Percentiles rank a stretch among this genome's conserved stretches.
These are phyloP conservation scores for Damaliscus lunatus DNA, from an alignment of 2,113 vertebrate genomes.

Conservation along the genomic window DNA sequence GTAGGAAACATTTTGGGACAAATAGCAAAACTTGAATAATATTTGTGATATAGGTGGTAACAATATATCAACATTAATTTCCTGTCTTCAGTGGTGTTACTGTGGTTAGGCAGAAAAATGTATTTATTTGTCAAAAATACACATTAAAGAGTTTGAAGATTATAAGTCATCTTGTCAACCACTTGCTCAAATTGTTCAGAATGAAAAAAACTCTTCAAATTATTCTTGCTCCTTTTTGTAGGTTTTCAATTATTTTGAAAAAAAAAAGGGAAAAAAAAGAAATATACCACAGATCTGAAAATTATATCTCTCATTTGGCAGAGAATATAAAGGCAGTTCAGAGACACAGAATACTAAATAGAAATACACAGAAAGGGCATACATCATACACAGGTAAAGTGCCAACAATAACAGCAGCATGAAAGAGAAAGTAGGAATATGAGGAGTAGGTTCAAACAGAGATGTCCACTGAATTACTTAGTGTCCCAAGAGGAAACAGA, in stretches of 20 bases:
- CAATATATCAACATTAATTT: not conserved
- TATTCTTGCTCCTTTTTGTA: not conserved
- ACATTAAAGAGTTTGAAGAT: not conserved
- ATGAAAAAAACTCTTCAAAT: not conserved
- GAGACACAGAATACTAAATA: not conserved
- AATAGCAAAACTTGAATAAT: not conserved
- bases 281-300: not conserved
- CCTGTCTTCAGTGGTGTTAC: not conserved
- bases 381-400: not conserved
- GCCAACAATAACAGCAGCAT: not conserved
- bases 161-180: not conserved
- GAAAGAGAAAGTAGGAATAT: not conserved
- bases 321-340: not conserved
- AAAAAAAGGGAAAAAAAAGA: not conserved
- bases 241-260: conserved; percentile 6
- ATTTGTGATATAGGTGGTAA: not conserved
- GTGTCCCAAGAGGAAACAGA: conserved; percentile 47
- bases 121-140: not conserved
- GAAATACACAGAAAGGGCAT: not conserved
- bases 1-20: not conserved
- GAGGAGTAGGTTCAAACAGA: not conserved
- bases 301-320: not conserved
- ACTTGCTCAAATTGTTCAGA: not conserved
- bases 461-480: not conserved
- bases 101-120: not conserved